A percentile compares a stretch with the other conserved stretches of the same genome.
phyloP scores from a whole-genome alignment of 2,797 vertebrate genomes.

The Tragopan temminckii region DNA sequence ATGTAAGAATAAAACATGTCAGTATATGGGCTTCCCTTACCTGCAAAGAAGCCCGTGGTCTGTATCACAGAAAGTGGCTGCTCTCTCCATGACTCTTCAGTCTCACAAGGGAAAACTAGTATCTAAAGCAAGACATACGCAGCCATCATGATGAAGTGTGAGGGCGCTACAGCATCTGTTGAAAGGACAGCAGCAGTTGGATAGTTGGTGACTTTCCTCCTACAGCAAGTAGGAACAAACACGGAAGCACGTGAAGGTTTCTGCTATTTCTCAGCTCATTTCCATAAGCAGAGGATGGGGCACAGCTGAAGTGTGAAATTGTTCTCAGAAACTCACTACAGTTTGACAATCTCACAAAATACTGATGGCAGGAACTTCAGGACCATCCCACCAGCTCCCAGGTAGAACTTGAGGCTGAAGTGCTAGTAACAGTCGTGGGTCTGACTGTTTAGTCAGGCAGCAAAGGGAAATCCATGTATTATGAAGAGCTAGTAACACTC shows the following conservation, averaged over 20 bases:
- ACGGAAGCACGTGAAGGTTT: neutral
- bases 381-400: fast-evolving
- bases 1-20: neutral
- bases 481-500: fast-evolving
- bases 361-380: neutral
- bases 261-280: neutral
- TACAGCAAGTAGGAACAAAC: neutral
- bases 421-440: fast-evolving
- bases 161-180: neutral
- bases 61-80: fast-evolving
- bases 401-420: neutral
- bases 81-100: neutral
- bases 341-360: neutral
- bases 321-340: neutral
- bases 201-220: neutral
- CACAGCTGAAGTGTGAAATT: neutral
- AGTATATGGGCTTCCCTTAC: neutral
- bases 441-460: neutral
- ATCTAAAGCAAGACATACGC: neutral
- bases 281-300: neutral
- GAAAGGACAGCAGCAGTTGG: neutral
- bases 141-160: neutral
- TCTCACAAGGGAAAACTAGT: neutral
- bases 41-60: neutral
- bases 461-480: neutral